A percentile compares a stretch with the other conserved stretches of the same genome.
phyloP scores from a whole-genome alignment of 2,888 invertebrate species.

The Tachina lurida region DNA sequence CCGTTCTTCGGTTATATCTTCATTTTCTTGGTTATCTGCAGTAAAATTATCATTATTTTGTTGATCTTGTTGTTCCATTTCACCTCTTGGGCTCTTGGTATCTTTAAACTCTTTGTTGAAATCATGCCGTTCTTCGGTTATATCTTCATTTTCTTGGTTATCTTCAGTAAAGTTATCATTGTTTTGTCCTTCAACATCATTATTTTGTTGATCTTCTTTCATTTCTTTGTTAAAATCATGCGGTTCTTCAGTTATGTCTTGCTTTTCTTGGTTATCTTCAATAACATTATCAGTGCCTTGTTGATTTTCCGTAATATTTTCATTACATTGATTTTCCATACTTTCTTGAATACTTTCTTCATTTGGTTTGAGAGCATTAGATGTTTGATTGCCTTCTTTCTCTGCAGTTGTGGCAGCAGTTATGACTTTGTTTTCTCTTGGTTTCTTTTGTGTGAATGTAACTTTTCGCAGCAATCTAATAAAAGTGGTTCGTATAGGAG shows the following conservation, averaged over 20 bases:
- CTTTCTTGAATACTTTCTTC: neutral
- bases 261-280: neutral
- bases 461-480: slow-evolving; percentile 18
- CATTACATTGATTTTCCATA: neutral
- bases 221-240: neutral
- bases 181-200: too few relatives aligned
- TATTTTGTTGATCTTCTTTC: neutral
- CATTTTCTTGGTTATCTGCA: neutral
- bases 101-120: neutral
- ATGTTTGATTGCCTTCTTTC: neutral
- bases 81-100: neutral
- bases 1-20: neutral
- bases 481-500: slow-evolving; percentile 28
- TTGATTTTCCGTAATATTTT: neutral
- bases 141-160: neutral
- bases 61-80: neutral
- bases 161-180: neutral
- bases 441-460: neutral
- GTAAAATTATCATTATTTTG: neutral
- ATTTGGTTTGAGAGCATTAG: neutral
- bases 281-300: neutral
- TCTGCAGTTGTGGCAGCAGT: slow-evolving; percentile 9
- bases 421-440: neutral
- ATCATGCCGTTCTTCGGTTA: neutral
- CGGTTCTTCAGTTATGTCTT: neutral